Percentiles rank a stretch among this genome's conserved stretches.
These are phyloP conservation scores for Mycalesis mineus DNA, from an alignment of 2,888 invertebrate genomes.

Conservation along the genomic window DNA sequence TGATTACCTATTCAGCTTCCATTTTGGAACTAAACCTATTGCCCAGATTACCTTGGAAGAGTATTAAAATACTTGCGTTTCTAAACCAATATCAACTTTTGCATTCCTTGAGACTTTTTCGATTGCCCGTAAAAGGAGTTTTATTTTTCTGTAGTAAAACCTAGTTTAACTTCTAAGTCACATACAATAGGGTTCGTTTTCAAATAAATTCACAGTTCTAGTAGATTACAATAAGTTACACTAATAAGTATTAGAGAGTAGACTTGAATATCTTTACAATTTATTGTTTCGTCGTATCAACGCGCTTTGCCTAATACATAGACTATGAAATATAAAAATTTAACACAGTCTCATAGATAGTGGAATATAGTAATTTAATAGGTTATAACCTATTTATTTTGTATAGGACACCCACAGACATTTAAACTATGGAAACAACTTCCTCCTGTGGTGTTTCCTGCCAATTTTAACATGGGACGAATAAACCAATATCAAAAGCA, in stretches of 20 bases:
- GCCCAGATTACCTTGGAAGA: not conserved
- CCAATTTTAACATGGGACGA: too few species aligned
- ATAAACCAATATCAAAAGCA: too few species aligned
- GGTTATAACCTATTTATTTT: too few species aligned
- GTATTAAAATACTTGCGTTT: not conserved
- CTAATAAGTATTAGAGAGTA: not conserved
- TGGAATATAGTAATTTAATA: too few species aligned
- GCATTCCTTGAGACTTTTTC: slow-evolving; percentile 24
- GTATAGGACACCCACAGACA: too few species aligned
- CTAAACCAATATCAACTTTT: slow-evolving; percentile 19
- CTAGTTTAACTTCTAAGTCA: not conserved
- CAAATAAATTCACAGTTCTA: not conserved
- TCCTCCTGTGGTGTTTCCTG: too few species aligned
- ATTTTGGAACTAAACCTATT: not conserved
- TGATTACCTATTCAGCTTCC: too few species aligned
- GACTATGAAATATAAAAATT: too few species aligned
- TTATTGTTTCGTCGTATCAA: too few species aligned
- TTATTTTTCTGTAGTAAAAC: not conserved
- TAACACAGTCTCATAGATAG: too few species aligned
- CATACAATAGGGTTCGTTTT: not conserved
- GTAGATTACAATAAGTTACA: not conserved
- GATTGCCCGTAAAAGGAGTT: slow-evolving; percentile 18
- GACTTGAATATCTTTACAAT: not conserved
- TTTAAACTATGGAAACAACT: too few species aligned
- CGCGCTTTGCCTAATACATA: too few species aligned